Conservation (phyloP, 2,797 vertebrate species). For the Hoplostethus mediterraneus region DNA sequence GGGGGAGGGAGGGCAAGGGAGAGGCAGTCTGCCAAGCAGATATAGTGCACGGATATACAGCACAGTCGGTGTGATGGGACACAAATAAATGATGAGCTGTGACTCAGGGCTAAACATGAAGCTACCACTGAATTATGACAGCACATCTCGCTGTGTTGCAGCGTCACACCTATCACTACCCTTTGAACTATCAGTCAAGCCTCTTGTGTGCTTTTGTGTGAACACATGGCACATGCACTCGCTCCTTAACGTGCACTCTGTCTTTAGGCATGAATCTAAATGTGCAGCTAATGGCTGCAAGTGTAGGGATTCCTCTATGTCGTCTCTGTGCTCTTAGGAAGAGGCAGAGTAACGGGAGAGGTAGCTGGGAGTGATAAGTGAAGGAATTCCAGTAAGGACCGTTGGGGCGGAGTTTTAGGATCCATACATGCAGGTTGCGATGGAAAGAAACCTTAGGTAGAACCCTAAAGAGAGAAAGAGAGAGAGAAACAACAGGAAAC, state of each 20-base stretch:
- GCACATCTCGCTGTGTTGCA: constrained; percentile 24
- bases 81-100: constrained; percentile 68
- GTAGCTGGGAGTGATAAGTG: constrained; percentile 25
- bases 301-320: background rate
- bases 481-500: constrained; percentile 11
- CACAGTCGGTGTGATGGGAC: constrained; percentile 56
- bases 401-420: background rate
- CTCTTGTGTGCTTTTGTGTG: constrained; percentile 13
- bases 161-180: constrained; percentile 29
- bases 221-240: background rate
- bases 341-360: background rate
- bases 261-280: background rate
- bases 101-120: constrained; percentile 49
- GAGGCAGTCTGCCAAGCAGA: constrained; percentile 61
- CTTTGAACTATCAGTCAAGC: constrained; percentile 14
- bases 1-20: constrained; percentile 21
- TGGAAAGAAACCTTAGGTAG: background rate
- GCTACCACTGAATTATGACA: constrained; percentile 42
- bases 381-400: constrained; percentile 28
- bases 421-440: background rate
- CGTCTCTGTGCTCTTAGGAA: background rate
- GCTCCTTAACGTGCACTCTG: background rate
- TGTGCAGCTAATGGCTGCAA: background rate
- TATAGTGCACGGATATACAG: constrained; percentile 57
- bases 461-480: background rate